phyloP scores from a whole-genome alignment of 2,113 vertebrate species.

The Tretioscincus oriximinensis region DNA sequence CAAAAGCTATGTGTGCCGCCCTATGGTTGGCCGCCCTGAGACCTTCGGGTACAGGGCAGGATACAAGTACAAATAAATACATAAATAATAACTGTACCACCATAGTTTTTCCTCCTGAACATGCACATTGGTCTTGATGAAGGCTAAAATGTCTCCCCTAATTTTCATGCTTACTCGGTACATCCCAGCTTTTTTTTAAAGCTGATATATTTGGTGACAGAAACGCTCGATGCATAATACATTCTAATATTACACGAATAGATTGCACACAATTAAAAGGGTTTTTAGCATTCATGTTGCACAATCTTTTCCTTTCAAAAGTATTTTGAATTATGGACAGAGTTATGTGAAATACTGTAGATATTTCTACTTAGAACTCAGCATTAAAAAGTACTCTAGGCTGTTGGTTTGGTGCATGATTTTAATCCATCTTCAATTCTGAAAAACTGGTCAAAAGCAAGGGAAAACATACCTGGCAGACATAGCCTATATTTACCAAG shows the following conservation, averaged over 20 bases:
- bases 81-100: too few species aligned
- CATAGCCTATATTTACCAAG: background rate
- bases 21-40: too few species aligned
- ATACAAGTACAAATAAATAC: too few species aligned
- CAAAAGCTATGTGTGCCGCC: too few species aligned
- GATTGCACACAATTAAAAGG: conserved; percentile 23
- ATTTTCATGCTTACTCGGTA: conserved; percentile 36
- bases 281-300: conserved; percentile 22
- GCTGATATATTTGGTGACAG: conserved; percentile 38
- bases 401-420: too few species aligned
- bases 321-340: conserved; percentile 29
- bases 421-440: too few species aligned
- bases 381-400: background rate
- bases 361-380: conserved; percentile 22
- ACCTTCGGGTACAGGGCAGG: too few species aligned
- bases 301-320: conserved; percentile 18
- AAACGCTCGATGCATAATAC: conserved; percentile 19
- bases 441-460: too few species aligned
- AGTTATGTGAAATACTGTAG: conserved; percentile 24
- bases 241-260: conserved; percentile 31
- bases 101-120: background rate
- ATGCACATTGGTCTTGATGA: background rate
- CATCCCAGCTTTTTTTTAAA: conserved; percentile 48
- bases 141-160: background rate
- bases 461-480: too few species aligned